Evolutionary conservation across 2,888 invertebrate species (phyloP).

Genomic region (Scaptomyza reducta): DNA sequence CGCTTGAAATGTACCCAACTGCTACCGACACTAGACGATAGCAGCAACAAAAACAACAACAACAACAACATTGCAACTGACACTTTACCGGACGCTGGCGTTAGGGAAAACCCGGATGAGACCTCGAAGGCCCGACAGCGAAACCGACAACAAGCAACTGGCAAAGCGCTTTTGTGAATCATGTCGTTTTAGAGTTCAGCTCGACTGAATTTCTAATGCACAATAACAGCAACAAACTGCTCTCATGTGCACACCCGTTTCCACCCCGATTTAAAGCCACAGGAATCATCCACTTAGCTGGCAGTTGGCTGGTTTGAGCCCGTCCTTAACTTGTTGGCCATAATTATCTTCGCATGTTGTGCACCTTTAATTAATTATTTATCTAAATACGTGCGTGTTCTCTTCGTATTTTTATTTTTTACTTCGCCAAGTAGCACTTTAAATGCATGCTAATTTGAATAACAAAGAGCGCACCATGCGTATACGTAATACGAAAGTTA

Average conservation of each 20-base stretch:
- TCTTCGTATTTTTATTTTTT: neutral
- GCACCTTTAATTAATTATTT: conserved; percentile 67
- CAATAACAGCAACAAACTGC: conserved; percentile 18
- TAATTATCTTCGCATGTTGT: conserved; percentile 53
- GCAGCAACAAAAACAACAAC: conserved; percentile 2
- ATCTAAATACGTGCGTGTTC: conserved; percentile 40
- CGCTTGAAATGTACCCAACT: conserved; percentile 53
- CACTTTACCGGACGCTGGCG: conserved; percentile 49
- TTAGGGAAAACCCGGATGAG: conserved; percentile 43
- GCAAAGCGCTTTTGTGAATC: conserved; percentile 60
- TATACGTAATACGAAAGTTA: conserved; percentile 50
- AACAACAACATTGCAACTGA: conserved; percentile 27
- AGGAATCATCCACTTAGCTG: conserved; percentile 27
- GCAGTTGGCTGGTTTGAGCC: conserved; percentile 7
- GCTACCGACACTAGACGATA: conserved; percentile 5
- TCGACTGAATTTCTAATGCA: conserved; percentile 41
- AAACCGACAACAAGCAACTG: conserved; percentile 22
- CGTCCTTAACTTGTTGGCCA: conserved; percentile 19
- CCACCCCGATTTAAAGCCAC: neutral
- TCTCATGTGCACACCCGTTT: neutral
- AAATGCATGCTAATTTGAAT: conserved; percentile 69
- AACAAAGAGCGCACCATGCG: conserved; percentile 47
- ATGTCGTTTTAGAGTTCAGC: conserved; percentile 53
- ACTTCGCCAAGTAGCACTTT: conserved; percentile 52
- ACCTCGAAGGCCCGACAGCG: conserved; percentile 21